Evolutionary conservation across 2,797 vertebrate genomes (phyloP).

Genomic region (Hyperoplus immaculatus): DNA sequence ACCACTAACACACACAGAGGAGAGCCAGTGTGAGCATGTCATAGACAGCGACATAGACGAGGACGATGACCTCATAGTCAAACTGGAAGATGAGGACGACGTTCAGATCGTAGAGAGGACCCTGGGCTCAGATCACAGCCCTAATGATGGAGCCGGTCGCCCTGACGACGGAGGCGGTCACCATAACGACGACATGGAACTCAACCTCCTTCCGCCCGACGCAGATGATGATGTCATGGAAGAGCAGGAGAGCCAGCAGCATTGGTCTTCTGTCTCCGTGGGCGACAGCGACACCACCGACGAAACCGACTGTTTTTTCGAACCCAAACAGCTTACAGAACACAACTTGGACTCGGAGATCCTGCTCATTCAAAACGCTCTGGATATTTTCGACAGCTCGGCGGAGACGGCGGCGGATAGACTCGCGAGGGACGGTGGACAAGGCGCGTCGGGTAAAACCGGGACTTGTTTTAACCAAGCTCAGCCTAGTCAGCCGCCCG

Average conservation of each 20-base stretch:
- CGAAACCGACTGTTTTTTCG: slow-evolving; percentile 70
- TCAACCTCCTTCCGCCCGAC: slow-evolving; percentile 19
- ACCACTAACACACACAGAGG: slow-evolving; percentile 28
- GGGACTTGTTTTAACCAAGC: slow-evolving; percentile 46
- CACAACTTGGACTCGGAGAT: slow-evolving; percentile 77
- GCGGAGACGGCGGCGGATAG: slow-evolving; percentile 56
- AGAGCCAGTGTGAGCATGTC: slow-evolving; percentile 42
- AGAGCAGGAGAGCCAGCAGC: slow-evolving; percentile 65
- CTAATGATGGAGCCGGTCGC: slow-evolving; percentile 18
- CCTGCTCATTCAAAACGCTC: slow-evolving; percentile 77
- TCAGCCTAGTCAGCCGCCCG: slow-evolving; percentile 49
- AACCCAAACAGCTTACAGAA: slow-evolving; percentile 60
- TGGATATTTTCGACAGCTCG: slow-evolving; percentile 73
- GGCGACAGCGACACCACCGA: slow-evolving; percentile 63
- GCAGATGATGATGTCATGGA: slow-evolving; percentile 46
- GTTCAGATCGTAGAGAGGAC: slow-evolving; percentile 75
- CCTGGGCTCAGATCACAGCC: slow-evolving; percentile 21
- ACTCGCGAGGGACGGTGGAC: slow-evolving; percentile 41
- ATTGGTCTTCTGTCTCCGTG: slow-evolving; percentile 66
- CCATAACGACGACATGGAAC: slow-evolving; percentile 27
- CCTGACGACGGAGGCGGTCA: slow-evolving; percentile 21
- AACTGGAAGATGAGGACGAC: slow-evolving; percentile 80
- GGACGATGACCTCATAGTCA: slow-evolving; percentile 64
- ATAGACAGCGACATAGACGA: slow-evolving; percentile 31
- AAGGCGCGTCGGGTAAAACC: slow-evolving; percentile 53